Base-by-base conservation (phyloP, 2,113 vertebrate species). In the Oryctolagus cuniculus region DNA sequence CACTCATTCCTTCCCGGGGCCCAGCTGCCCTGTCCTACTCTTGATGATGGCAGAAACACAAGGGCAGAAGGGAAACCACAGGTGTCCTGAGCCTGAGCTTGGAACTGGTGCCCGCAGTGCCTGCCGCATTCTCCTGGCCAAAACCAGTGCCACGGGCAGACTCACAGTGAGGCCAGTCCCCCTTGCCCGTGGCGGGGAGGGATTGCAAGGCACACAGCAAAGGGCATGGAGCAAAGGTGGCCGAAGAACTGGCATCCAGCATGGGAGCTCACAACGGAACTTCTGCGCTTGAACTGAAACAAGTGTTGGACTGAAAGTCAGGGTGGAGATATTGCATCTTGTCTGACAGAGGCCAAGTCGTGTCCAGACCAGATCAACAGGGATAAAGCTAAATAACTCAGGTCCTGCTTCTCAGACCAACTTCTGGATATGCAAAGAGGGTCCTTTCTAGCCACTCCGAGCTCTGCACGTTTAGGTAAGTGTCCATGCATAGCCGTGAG, bases 31-130 rank as follows among this genome's bases (percentile, higher is more conserved):
- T 1, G 13, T 15, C 7, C 61, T 77, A 75, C 49, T 64, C 73
- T 27, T 0, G 0, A 13, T 10, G 53, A 49, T 10, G 16, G 34
- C 4, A 13, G 55, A 77, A 38, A n/a, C 4, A 0, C 4, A 29
- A 38, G 34, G 27, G n/a, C 74, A 55, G 44, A 51, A 58, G 31
- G 1, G 7, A 11, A 85, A 81, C 38, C 29, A 15, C 2, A 31
- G 72, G 15, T 5, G 13, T 15, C 80, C 19, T 0, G 27, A 84
- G 36, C 25, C 66, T 21, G 9, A 27, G 16, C 19, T 49, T 25
- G 72, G 61, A n/a, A 17, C 31, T 13, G 11, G 29, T 3, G 4
- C 0, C 31, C n/a, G 6, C 1, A 6, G 22, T 8, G 13, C n/a
- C 38, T 36, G 16, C n/a, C 64, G 87, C 36, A 29, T 64, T 21